Evolutionary conservation across 1,140 invertebrate genomes (phyloP).

Genomic region (Brachionus rotundiformis): DNA sequence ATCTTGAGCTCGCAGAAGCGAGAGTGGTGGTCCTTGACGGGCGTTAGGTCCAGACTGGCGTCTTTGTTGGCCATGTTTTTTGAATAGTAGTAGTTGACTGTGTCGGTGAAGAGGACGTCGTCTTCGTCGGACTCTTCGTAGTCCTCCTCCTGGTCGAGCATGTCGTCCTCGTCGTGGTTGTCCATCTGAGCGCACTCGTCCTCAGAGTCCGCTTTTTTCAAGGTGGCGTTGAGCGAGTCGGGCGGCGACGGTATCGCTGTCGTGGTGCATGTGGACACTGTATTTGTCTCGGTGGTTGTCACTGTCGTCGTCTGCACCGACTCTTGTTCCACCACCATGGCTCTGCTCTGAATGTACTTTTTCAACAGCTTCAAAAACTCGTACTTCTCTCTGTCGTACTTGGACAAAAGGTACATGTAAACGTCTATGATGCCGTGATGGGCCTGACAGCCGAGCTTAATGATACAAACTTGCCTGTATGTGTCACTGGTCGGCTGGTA

Average conservation of each 20-base stretch:
- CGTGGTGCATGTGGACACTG: neutral
- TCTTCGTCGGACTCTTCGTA: neutral
- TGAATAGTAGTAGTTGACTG: constrained; percentile 26
- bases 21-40: neutral
- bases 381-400: constrained; percentile 36
- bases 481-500: neutral
- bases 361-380: constrained; percentile 3
- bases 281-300: constrained; percentile 29
- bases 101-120: constrained; percentile 2
- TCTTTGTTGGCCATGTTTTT: neutral
- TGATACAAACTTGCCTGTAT: neutral
- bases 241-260: neutral
- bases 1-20: neutral
- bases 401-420: constrained; percentile 37
- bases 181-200: neutral
- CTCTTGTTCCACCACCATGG: neutral
- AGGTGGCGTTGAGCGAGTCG: neutral
- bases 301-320: neutral
- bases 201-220: neutral
- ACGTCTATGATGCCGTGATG: constrained; percentile 29
- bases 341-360: neutral
- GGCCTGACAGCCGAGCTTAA: constrained; percentile 18
- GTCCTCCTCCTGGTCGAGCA: constrained; percentile 6
- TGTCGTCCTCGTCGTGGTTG: neutral
- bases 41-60: neutral